These are phyloP conservation scores for Saturnia pavonia DNA, from an alignment of 2,888 invertebrate species.

Conservation along the genomic window DNA sequence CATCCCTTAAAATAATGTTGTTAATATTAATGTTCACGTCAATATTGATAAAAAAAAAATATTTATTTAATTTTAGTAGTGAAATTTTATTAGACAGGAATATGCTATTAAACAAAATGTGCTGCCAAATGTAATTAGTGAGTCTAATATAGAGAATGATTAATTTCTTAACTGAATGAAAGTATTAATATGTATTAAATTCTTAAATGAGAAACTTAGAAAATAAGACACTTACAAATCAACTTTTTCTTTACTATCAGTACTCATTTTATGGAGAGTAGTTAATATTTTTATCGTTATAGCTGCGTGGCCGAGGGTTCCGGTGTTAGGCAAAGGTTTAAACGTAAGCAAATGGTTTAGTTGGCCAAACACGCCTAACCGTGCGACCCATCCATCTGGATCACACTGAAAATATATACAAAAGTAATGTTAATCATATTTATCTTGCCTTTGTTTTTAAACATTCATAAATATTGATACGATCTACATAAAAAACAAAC, in stretches of 20 bases:
- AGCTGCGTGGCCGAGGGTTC: conserved; percentile 57
- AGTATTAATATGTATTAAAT: not conserved
- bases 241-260: conserved; percentile 57
- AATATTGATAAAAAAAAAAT: no score
- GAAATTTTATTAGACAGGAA: not conserved
- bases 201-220: not conserved
- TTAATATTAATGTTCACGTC: not conserved
- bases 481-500: no score
- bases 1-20: conserved; percentile 47
- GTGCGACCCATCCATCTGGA: conserved; percentile 71
- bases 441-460: no score
- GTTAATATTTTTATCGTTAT: conserved; percentile 65
- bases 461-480: no score
- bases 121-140: no score
- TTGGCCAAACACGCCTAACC: conserved; percentile 69
- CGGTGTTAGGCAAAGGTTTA: conserved; percentile 52
- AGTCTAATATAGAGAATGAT: no score
- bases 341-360: conserved; percentile 64
- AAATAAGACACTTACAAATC: conserved; percentile 54
- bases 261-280: conserved; percentile 57
- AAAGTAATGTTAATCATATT: not conserved
- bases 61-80: not conserved
- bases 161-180: not conserved
- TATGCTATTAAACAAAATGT: no score
- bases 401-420: conserved; percentile 49